Conservation (phyloP, 2,113 vertebrate species). For the Sinocyclocheilus anophthalmus region DNA sequence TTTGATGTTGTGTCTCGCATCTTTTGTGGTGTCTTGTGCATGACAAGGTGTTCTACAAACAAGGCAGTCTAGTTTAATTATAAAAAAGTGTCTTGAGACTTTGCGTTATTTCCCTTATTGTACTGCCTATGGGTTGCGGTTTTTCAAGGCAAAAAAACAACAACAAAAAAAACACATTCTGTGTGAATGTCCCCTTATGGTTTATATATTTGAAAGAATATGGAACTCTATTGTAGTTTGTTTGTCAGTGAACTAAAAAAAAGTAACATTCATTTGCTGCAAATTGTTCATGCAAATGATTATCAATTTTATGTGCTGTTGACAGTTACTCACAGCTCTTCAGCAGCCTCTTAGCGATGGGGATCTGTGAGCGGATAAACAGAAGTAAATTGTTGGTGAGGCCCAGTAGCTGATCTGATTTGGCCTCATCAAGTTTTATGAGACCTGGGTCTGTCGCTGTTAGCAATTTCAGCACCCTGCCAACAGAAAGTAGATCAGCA, state of each 20-base stretch:
- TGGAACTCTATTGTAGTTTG: background rate
- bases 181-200: no score
- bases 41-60: no score
- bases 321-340: conserved; percentile 69
- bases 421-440: conserved; percentile 70
- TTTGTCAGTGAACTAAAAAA: background rate
- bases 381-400: conserved; percentile 71
- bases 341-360: conserved; percentile 68
- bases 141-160: no score
- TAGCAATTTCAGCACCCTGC: conserved; percentile 56
- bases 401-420: conserved; percentile 72
- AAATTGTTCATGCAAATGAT: background rate
- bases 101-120: no score
- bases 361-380: conserved; percentile 72
- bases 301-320: background rate
- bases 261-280: background rate
- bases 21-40: no score
- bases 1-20: no score
- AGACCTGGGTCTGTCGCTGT: conserved; percentile 66
- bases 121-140: no score
- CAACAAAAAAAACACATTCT: no score
- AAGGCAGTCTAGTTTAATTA: no score
- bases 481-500: conserved; percentile 19
- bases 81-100: no score
- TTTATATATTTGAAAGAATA: background rate